A percentile compares a stretch with the other conserved stretches of the same genome.
Evolutionary conservation across 2,113 vertebrate genomes (phyloP).

Genomic region (Dermatemys mawii): DNA sequence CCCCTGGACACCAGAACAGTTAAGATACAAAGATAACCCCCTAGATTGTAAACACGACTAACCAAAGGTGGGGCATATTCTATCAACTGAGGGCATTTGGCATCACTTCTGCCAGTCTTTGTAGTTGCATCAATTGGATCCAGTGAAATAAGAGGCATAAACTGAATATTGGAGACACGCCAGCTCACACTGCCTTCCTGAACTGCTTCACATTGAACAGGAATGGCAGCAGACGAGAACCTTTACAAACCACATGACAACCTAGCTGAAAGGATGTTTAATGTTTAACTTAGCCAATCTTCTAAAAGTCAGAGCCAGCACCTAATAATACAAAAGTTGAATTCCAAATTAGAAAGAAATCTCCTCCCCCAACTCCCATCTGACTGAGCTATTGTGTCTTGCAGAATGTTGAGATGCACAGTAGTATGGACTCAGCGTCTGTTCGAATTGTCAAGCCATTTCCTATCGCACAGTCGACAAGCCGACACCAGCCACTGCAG

Average conservation of each 20-base stretch:
- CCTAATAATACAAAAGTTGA: accelerated
- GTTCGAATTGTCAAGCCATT: constrained; percentile 88
- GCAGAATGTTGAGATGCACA: constrained; percentile 92
- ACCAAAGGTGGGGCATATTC: neutral
- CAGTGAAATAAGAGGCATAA: neutral
- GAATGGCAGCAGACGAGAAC: neutral
- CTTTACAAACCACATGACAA: no score
- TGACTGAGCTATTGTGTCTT: neutral
- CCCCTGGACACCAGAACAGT: neutral
- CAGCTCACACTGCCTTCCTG: neutral
- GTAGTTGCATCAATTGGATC: neutral
- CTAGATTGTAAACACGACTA: neutral
- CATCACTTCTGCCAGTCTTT: neutral
- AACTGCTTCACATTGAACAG: neutral
- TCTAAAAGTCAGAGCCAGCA: neutral
- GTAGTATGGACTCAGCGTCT: constrained; percentile 87
- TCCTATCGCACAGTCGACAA: constrained; percentile 71
- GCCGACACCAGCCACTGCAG: constrained; percentile 77
- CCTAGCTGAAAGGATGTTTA: neutral
- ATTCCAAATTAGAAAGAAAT: accelerated
- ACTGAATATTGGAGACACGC: neutral
- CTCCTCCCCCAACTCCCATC: accelerated
- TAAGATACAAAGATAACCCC: neutral
- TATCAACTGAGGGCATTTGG: neutral
- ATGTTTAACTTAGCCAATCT: neutral